Evolutionary conservation across 1,140 invertebrate species (phyloP), one percentile per base, ranked within the genome.

Genomic region (Trichoplusia ni): DNA sequence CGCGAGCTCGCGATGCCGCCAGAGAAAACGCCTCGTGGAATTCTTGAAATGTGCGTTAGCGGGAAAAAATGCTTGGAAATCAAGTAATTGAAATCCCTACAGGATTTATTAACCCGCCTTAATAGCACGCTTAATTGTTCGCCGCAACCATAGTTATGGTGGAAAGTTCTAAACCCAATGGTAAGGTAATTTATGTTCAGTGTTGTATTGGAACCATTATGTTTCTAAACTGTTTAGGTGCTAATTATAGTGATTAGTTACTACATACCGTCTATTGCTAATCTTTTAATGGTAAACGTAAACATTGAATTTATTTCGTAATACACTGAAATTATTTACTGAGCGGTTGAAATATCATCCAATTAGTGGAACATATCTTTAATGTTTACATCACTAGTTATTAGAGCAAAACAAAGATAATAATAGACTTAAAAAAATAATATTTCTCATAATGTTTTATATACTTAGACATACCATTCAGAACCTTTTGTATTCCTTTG

Each of bases 11-110:
- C n/a, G n/a, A n/a, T n/a, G n/a, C n/a, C 38, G 46, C 51, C 64
- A 19, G 51, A 58, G 61, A 61, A 59, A 64, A 64, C 47, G 64
- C 70, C 77, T 73, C 64, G 56, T 69, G 69, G 66, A 71, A 72
- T 74, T 65, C 66, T 46, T 37, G 46, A 42, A 47, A 69, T 68
- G 64, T 37, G 16, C 54, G 18, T 58, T 58, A 58, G 38, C 37
- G 38, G 38, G 54, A 44, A 58, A 58, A n/a, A 58, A 58, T 25
- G 23, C 38, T 47, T 51, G 37, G 25, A 58, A 44, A 58, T 58
- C 38, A 44, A 29, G 9, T 44, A 58, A 58, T 40, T 29, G 35
- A 64, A 72, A 66, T 60, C 42, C 56, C 47, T 23, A 16, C 33
- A 35, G 23, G 29, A 53, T 42, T 58, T 49, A 42, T 51, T 31